These are phyloP conservation scores for Sinella curviseta DNA, from an alignment of 1,140 invertebrate species.

Conservation along the genomic window DNA sequence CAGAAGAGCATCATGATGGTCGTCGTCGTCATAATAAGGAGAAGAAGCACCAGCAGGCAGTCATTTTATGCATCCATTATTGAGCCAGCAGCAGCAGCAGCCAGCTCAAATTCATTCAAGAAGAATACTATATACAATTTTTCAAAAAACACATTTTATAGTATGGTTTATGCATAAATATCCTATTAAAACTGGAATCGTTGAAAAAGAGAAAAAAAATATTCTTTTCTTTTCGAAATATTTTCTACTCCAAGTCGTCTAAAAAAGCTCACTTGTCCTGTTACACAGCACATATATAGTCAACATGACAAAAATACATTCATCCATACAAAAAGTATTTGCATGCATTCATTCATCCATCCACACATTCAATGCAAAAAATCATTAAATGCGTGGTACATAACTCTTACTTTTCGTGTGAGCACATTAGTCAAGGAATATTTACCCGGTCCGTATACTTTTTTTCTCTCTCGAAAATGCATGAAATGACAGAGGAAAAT, in stretches of 20 bases:
- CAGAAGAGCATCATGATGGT: background rate
- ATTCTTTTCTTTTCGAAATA: background rate
- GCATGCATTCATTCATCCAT: background rate
- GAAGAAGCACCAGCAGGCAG: background rate
- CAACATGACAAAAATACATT: background rate
- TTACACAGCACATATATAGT: background rate
- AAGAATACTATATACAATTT: too few relatives aligned
- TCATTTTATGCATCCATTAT: constrained; percentile 21
- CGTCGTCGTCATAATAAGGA: background rate
- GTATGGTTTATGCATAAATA: too few relatives aligned
- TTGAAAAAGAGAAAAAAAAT: background rate
- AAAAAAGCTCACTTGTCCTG: too few relatives aligned
- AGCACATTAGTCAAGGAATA: too few relatives aligned
- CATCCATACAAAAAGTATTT: background rate
- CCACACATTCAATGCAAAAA: background rate
- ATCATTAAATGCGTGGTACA: background rate
- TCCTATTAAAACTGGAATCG: too few relatives aligned
- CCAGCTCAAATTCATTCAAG: background rate
- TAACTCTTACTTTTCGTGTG: background rate
- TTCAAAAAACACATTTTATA: too few relatives aligned
- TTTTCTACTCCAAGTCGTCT: background rate
- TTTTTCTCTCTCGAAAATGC: background rate
- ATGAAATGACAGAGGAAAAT: too few relatives aligned
- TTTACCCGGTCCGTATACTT: too few relatives aligned
- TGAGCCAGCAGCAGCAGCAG: background rate